Percentiles rank a stretch among this genome's conserved stretches.
Evolutionary conservation across 2,113 vertebrate genomes (phyloP).

Genomic region (Aythya baeri): DNA sequence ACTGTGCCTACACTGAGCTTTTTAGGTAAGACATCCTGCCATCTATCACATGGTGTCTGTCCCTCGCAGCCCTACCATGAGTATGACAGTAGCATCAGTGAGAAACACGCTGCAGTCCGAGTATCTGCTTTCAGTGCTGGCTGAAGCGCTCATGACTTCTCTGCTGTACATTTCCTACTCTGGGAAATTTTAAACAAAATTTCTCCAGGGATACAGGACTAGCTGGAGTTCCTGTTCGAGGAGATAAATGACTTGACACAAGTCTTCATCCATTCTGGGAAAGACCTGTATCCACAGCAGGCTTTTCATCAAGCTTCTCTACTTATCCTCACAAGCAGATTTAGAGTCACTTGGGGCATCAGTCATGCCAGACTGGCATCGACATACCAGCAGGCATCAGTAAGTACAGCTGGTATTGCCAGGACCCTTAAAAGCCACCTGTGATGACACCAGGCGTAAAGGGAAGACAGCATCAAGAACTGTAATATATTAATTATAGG

Average conservation of each 20-base stretch:
- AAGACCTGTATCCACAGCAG: background rate
- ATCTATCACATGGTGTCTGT: background rate
- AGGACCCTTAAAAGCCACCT: background rate
- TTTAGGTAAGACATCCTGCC: background rate
- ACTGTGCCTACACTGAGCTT: background rate
- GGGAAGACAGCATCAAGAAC: background rate
- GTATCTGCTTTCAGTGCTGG: accelerated
- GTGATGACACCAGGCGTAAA: background rate
- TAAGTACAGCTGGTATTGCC: background rate
- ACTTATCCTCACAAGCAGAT: background rate
- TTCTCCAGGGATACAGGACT: background rate
- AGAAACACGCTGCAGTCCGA: background rate
- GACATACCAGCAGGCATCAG: background rate
- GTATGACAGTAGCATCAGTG: background rate
- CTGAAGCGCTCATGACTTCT: background rate
- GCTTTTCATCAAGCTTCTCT: background rate
- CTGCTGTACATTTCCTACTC: background rate
- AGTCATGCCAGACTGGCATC: background rate
- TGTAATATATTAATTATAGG: background rate
- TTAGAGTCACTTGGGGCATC: background rate
- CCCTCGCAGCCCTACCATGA: background rate
- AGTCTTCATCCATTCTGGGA: background rate
- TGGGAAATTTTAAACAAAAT: background rate
- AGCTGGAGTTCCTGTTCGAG: background rate
- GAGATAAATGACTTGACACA: background rate